phyloP scores from a whole-genome alignment of 2,797 vertebrate species.

The Acropternis orthonyx region DNA sequence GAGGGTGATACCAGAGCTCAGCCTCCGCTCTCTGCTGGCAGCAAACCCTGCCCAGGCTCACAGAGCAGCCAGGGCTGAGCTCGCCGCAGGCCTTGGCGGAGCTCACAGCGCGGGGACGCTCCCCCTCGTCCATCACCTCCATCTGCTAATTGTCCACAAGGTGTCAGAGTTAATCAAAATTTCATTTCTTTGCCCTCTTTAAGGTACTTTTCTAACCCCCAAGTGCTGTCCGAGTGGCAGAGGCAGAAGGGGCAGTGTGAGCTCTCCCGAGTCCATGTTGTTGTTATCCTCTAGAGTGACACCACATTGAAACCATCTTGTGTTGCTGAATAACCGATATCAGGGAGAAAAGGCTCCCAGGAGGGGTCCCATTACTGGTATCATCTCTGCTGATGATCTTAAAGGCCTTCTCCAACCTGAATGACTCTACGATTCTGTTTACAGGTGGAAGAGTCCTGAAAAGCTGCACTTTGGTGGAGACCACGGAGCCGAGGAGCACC shows the following conservation, averaged over 20 bases:
- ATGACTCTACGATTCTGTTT: background rate
- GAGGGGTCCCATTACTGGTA: background rate
- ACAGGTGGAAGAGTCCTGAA: background rate
- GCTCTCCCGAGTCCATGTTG: background rate
- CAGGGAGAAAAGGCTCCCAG: fast-evolving
- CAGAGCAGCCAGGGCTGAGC: no score
- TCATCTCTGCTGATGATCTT: background rate
- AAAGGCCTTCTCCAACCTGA: background rate
- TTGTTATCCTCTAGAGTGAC: background rate
- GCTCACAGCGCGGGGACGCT: background rate
- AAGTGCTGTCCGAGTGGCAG: background rate
- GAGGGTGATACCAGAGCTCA: background rate
- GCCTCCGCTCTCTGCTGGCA: background rate
- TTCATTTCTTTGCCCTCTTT: background rate
- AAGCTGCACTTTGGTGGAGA: background rate
- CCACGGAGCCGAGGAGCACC: background rate
- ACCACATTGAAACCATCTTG: background rate
- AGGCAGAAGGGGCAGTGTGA: background rate
- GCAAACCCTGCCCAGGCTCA: background rate
- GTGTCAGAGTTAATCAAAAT: constrained; percentile 51
- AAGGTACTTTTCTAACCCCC: background rate
- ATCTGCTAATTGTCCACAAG: constrained; percentile 58
- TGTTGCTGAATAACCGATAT: background rate
- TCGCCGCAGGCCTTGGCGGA: fast-evolving
- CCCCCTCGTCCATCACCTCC: background rate